A percentile compares a stretch with the other conserved stretches of the same genome.
Conservation (phyloP, 2,888 invertebrate species). For the Dryobotodes eremita region DNA sequence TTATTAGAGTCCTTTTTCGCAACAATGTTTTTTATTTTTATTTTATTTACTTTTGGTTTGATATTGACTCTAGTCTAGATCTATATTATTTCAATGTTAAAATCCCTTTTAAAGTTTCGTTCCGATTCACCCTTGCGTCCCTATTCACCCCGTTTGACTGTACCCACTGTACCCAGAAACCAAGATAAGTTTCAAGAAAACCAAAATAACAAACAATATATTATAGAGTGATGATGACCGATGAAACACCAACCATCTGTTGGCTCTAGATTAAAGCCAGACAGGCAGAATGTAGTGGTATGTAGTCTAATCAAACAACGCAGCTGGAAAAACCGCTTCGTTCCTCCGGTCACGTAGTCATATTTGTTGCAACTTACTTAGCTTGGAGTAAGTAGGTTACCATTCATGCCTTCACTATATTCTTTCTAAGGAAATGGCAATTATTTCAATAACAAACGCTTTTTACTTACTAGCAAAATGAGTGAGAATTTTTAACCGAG, state of each 20-base stretch:
- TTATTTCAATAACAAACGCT: not conserved
- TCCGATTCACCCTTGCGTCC: too few species aligned
- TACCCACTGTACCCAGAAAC: too few species aligned
- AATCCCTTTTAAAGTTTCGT: too few species aligned
- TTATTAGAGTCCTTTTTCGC: too few species aligned
- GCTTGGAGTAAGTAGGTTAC: constrained; percentile 28
- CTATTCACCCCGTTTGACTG: too few species aligned
- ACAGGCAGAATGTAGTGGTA: not conserved
- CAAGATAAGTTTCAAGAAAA: not conserved
- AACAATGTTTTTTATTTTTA: too few species aligned
- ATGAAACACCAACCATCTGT: constrained; percentile 4
- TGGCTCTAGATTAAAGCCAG: not conserved
- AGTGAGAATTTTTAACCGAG: not conserved
- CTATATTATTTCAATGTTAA: too few species aligned
- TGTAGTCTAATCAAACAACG: constrained; percentile 19
- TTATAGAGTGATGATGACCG: too few species aligned
- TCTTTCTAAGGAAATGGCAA: not conserved
- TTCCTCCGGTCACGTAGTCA: constrained; percentile 44
- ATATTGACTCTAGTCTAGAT: too few species aligned
- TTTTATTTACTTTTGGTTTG: too few species aligned
- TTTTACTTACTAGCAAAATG: not conserved
- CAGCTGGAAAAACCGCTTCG: constrained; percentile 47
- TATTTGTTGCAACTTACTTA: constrained; percentile 24
- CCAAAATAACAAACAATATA: not conserved
- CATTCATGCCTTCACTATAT: constrained; percentile 8